Conservation (phyloP, 1,140 invertebrate genomes). For the Pinna nobilis region DNA sequence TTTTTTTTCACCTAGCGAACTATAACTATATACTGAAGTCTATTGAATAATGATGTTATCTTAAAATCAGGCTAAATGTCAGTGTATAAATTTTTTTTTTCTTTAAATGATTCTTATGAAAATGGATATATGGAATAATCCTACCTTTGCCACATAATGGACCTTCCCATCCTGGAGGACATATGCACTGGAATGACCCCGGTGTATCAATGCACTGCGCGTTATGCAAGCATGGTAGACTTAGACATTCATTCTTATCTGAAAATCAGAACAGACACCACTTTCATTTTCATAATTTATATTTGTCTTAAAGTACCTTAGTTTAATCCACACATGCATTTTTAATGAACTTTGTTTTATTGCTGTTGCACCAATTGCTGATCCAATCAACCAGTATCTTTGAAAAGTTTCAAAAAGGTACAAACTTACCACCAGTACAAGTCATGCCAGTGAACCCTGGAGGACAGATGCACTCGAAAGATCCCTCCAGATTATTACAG, state of each 20-base stretch:
- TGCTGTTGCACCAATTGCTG: too few species aligned
- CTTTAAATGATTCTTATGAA: too few species aligned
- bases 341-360: too few species aligned
- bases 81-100: too few species aligned
- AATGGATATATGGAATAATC: too few species aligned
- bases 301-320: too few species aligned
- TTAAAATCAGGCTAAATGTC: too few species aligned
- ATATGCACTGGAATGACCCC: constrained; percentile 28
- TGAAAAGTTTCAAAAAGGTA: background rate
- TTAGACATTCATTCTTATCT: constrained; percentile 85
- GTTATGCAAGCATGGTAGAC: constrained; percentile 84
- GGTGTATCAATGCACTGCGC: constrained; percentile 81
- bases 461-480: constrained; percentile 40
- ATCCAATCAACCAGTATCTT: too few species aligned
- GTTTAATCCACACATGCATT: too few species aligned
- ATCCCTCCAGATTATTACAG: constrained; percentile 20
- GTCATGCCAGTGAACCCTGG: constrained; percentile 42
- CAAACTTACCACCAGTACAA: constrained; percentile 33
- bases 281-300: background rate
- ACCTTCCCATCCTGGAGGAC: constrained; percentile 45
- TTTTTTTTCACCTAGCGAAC: too few species aligned
- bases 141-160: constrained; percentile 36
- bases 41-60: too few species aligned
- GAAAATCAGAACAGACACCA: background rate
- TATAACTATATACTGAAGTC: too few species aligned